Evolutionary conservation across 1,140 invertebrate species (phyloP), one percentile per base, ranked within the genome.

Genomic region (Plutomurus gul): DNA sequence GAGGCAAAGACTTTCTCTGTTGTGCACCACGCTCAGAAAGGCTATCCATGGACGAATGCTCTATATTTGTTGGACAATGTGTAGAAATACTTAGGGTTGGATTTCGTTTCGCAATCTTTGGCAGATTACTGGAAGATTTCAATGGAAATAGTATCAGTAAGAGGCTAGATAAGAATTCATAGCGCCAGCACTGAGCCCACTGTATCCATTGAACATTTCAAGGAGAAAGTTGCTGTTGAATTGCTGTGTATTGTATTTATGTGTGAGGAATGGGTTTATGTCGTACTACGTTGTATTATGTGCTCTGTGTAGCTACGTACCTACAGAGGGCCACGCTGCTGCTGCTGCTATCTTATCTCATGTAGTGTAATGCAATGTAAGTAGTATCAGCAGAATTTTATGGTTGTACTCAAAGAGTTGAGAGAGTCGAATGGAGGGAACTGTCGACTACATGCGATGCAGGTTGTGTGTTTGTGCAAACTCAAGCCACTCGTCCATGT

Each of bases 401-500:
- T 56, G 49, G 22, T 13, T 56, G 22, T 56, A 8, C 22, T 6
- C 18, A 56, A 13, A 18, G 10, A 56, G 22, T 8, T 13, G 8
- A 56, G 10, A 22, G 8, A 18, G 13, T 18, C 18, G 18, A 56
- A 56, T 56, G 49, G 13, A 8, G 22, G 18, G 13, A n/a, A n/a
- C 13, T 56, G 49, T 18, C 22, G 8, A 51, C 6, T 51, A 51
- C 7, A 51, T 18, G 22, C 40, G 40, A 43, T 43, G 8, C 8
- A n/a, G 40, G 7, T 43, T 8, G 7, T 8, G 7, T 43, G 70
- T 72, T 72, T 43, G 27, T 65, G 56, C 11, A 65, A n/a, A 65
- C 56, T 65, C 56, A 65, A 18, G 16, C 25, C 56, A 77, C 10
- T 72, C 76, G 39, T 25, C 36, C 60, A 77, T 72, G 76, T 77